Conservation (phyloP, 2,113 vertebrate species). For the Hemichromis elongatus region DNA sequence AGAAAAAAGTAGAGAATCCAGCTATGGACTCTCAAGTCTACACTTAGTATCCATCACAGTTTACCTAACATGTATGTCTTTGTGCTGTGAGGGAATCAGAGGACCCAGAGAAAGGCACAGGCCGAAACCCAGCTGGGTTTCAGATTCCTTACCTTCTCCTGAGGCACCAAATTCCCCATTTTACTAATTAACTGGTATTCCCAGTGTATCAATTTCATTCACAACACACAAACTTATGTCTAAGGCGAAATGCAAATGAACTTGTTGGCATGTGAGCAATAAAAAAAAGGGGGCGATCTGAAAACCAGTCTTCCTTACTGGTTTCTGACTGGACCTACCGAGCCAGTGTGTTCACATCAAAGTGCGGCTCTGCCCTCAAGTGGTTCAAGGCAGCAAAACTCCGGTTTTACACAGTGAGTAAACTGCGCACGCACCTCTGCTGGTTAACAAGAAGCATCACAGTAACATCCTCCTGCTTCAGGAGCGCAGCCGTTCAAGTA, state of each 20-base stretch:
- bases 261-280: fast-evolving
- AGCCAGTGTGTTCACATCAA: background rate
- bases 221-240: fast-evolving
- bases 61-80: background rate
- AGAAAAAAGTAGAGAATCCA: background rate
- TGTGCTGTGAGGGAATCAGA: background rate
- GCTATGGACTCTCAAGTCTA: background rate
- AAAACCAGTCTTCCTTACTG: background rate
- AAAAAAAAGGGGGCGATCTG: fast-evolving
- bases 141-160: background rate
- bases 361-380: constrained; percentile 55
- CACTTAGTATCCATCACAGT: background rate
- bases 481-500: fast-evolving
- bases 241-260: background rate
- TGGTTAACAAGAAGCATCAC: background rate
- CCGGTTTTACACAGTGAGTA: background rate
- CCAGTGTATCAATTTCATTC: background rate
- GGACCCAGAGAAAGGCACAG: background rate
- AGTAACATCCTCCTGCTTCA: background rate
- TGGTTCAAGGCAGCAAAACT: constrained; percentile 20
- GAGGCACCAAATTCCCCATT: fast-evolving
- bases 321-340: background rate
- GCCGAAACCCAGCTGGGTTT: fast-evolving
- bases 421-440: background rate
- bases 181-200: background rate